These are phyloP conservation scores for Myzus persicae DNA, from an alignment of 1,140 invertebrate species.

Conservation along the genomic window DNA sequence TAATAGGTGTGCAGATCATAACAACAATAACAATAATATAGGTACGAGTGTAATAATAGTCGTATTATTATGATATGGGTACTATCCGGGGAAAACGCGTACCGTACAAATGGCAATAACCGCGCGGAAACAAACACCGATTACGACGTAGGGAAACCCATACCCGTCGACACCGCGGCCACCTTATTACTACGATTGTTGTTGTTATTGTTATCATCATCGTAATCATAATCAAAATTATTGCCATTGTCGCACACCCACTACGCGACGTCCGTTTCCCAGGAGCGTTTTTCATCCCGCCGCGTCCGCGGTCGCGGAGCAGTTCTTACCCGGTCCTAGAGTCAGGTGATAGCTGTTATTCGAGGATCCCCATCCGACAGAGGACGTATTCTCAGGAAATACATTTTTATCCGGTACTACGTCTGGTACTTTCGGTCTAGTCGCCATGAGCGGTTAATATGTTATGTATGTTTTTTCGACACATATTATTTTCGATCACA, in stretches of 20 bases:
- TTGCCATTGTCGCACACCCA: not conserved
- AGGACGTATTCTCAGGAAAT: too few species aligned
- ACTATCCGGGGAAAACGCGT: not conserved
- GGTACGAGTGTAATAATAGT: not conserved
- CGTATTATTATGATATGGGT: not conserved
- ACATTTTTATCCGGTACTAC: too few species aligned
- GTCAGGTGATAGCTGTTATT: not conserved
- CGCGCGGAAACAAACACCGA: not conserved
- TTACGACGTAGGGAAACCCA: not conserved
- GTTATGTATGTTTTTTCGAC: too few species aligned
- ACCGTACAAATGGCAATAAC: not conserved
- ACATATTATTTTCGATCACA: not conserved
- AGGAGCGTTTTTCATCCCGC: too few species aligned
- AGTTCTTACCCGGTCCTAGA: not conserved
- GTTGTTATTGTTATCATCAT: not conserved
- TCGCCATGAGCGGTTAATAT: too few species aligned
- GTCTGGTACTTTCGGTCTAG: too few species aligned
- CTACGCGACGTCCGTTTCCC: not conserved
- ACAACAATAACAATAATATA: not conserved
- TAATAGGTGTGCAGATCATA: not conserved
- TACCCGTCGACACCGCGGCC: not conserved
- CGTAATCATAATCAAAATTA: not conserved
- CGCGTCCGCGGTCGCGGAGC: too few species aligned
- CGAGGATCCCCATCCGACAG: not conserved
- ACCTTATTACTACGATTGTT: not conserved